Evolutionary conservation across 2,113 vertebrate species (phyloP).

Genomic region (Choloepus hoffmanni): DNA sequence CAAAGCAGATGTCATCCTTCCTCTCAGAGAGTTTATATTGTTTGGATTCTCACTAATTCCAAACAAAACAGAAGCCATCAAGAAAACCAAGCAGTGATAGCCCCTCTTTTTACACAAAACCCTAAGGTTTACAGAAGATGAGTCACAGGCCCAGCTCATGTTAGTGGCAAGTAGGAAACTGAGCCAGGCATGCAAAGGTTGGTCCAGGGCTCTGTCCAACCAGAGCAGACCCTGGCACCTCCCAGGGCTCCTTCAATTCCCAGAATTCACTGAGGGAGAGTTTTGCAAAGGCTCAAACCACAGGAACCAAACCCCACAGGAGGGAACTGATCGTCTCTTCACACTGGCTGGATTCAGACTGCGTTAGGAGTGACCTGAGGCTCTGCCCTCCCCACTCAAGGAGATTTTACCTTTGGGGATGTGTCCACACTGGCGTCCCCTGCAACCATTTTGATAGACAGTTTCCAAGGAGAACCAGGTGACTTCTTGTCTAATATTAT

Average conservation of each 20-base stretch:
- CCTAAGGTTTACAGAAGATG: not conserved
- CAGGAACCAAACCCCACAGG: slow-evolving; percentile 92
- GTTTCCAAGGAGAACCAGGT: too few species aligned
- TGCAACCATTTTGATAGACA: not conserved
- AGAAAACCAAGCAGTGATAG: not conserved
- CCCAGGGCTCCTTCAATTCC: slow-evolving; percentile 90
- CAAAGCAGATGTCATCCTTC: not conserved
- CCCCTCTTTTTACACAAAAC: not conserved
- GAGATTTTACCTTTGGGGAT: not conserved
- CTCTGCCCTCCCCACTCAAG: not conserved
- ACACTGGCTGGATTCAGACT: slow-evolving; percentile 70
- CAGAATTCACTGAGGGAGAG: slow-evolving; percentile 92
- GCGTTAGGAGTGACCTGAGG: slow-evolving; percentile 78
- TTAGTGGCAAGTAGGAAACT: not conserved
- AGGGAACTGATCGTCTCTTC: slow-evolving; percentile 89
- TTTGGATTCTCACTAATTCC: not conserved
- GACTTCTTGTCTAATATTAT: not conserved
- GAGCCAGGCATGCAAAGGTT: not conserved
- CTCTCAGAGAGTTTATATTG: not conserved
- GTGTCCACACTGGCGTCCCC: too few species aligned
- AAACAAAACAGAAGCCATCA: not conserved
- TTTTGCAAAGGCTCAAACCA: slow-evolving; percentile 90
- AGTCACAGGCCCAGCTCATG: not conserved
- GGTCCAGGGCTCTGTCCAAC: not conserved
- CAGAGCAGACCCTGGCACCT: slow-evolving; percentile 87